Evolutionary conservation across 2,113 vertebrate genomes (phyloP).

Genomic region (Antidorcas marsupialis): DNA sequence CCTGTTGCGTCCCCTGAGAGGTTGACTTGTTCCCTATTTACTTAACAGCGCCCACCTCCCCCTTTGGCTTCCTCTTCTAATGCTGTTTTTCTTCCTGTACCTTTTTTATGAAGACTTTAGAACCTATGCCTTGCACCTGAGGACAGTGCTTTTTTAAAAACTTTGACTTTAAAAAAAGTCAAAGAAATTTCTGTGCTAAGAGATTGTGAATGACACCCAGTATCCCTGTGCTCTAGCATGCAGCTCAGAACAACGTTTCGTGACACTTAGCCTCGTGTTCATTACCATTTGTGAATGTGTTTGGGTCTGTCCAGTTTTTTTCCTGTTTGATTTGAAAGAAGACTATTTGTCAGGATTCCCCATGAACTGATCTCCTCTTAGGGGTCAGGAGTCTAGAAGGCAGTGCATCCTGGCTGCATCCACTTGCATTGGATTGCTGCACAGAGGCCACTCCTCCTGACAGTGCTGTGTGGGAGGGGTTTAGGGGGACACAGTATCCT

Average conservation of each 20-base stretch:
- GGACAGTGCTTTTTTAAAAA: neutral
- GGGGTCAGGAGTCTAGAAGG: neutral
- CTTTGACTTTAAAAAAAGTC: neutral
- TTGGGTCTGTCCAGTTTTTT: neutral
- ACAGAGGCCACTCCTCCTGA: neutral
- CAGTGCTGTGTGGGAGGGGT: accelerated
- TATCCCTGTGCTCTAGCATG: neutral
- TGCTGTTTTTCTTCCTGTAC: neutral
- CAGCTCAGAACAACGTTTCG: neutral
- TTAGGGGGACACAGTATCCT: neutral
- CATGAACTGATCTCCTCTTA: neutral
- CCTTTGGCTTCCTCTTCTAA: neutral
- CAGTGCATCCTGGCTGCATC: neutral
- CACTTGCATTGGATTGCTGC: neutral
- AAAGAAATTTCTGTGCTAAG: neutral
- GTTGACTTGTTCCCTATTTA: neutral
- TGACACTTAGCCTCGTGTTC: neutral
- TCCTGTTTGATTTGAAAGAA: neutral
- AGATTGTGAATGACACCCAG: neutral
- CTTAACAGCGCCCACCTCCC: too few species aligned
- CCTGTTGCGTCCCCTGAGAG: neutral
- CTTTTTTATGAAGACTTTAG: neutral
- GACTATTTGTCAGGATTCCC: neutral
- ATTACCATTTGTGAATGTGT: too few species aligned
- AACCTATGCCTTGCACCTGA: neutral